Evolutionary conservation across 1,140 invertebrate species (phyloP).

Genomic region (Neomicropteryx cornuta): DNA sequence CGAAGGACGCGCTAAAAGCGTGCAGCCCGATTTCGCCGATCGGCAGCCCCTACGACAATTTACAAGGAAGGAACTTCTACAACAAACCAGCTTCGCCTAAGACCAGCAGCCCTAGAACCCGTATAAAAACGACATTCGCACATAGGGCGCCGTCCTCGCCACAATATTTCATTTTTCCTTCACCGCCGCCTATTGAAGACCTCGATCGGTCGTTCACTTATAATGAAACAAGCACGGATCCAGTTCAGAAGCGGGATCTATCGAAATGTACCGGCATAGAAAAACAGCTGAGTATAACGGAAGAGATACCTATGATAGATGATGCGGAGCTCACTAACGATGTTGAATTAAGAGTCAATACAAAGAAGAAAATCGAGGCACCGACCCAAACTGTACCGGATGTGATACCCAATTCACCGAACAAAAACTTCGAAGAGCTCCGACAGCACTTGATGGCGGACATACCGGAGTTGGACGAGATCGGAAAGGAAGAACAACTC

Average conservation of each 20-base stretch:
- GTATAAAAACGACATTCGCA: conserved; percentile 47
- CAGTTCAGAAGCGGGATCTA: too few species aligned
- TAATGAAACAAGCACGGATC: too few species aligned
- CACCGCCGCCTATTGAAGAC: conserved; percentile 24
- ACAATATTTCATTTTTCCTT: conserved; percentile 38
- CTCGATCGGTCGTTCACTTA: too few species aligned
- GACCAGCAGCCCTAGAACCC: conserved; percentile 42
- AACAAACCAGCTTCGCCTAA: conserved; percentile 42
- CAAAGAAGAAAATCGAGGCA: conserved; percentile 21
- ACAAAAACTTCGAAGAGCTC: conserved; percentile 34
- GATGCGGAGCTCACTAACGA: conserved; percentile 33
- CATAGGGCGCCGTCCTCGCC: conserved; percentile 35
- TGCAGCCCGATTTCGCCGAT: conserved; percentile 18
- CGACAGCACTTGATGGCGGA: conserved; percentile 38
- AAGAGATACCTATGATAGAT: conserved; percentile 41
- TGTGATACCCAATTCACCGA: too few species aligned
- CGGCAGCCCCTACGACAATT: conserved; percentile 43
- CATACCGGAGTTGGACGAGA: conserved; percentile 37
- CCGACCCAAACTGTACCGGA: too few species aligned
- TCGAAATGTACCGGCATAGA: conserved; percentile 36
- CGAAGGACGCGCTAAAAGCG: conserved; percentile 5
- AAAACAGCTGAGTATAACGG: conserved; percentile 36
- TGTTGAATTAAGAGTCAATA: conserved; percentile 31
- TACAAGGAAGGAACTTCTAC: conserved; percentile 26
- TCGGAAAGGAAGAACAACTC: conserved; percentile 32